A percentile compares a stretch with the other conserved stretches of the same genome.
Conservation (phyloP, 2,888 invertebrate species). For the Perizoma flavofasciatum region DNA sequence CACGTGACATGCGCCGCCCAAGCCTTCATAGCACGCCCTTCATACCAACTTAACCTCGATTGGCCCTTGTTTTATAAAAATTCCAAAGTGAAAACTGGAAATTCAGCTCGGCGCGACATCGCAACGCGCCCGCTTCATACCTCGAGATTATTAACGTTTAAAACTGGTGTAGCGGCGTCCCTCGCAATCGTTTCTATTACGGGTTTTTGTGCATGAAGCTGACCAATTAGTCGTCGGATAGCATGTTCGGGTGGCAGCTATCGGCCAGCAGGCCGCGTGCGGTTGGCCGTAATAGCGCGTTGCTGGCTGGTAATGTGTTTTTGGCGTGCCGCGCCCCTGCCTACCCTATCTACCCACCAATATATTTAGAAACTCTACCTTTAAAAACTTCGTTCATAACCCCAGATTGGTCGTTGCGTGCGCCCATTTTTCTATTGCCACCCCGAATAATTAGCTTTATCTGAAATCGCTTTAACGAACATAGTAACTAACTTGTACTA, state of each 20-base stretch:
- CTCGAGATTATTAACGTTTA: slow-evolving; percentile 59
- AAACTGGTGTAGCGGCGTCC: slow-evolving; percentile 60
- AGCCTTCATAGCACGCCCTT: slow-evolving; percentile 70
- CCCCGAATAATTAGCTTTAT: slow-evolving; percentile 75
- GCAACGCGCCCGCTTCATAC: slow-evolving; percentile 36
- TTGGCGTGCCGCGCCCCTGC: slow-evolving; percentile 76
- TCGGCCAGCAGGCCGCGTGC: slow-evolving; percentile 70
- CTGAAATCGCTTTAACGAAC: slow-evolving; percentile 70
- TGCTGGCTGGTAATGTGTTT: slow-evolving; percentile 75
- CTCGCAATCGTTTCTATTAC: slow-evolving; percentile 66
- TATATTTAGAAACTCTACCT: slow-evolving; percentile 70
- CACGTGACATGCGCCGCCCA: slow-evolving; percentile 72
- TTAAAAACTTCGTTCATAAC: slow-evolving; percentile 68
- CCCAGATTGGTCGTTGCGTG: slow-evolving; percentile 75
- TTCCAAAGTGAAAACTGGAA: slow-evolving; percentile 49
- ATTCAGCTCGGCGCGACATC: slow-evolving; percentile 37
- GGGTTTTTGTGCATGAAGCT: slow-evolving; percentile 74
- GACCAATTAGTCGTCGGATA: slow-evolving; percentile 78
- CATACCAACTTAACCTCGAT: slow-evolving; percentile 56
- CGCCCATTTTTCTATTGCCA: slow-evolving; percentile 67
- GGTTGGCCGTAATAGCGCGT: slow-evolving; percentile 79
- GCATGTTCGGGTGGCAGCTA: slow-evolving; percentile 75
- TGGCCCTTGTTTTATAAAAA: slow-evolving; percentile 58
- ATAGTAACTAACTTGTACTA: slow-evolving; percentile 62
- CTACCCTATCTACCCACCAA: slow-evolving; percentile 68